Evolutionary conservation across 2,113 vertebrate species (phyloP).

Genomic region (Bombycilla garrulus): DNA sequence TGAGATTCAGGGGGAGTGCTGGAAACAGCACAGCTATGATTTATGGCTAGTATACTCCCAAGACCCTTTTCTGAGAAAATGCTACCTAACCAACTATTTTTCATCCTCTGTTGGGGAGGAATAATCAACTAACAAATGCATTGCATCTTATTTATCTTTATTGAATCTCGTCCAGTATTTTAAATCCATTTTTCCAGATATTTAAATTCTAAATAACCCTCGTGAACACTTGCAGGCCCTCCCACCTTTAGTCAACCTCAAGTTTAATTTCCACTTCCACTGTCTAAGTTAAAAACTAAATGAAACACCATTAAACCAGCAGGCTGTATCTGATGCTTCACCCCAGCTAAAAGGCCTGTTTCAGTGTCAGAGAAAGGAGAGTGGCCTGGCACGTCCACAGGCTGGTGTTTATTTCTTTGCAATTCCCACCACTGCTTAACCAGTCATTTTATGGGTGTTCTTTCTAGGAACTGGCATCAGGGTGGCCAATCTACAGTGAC

Average conservation of each 20-base stretch:
- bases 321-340: neutral
- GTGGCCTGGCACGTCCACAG: neutral
- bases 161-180: neutral
- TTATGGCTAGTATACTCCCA: neutral
- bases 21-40: neutral
- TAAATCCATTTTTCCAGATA: neutral
- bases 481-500: neutral
- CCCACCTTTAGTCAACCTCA: neutral
- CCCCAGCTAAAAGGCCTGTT: neutral
- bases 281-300: neutral
- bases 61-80: neutral
- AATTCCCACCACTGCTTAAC: neutral
- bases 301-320: neutral
- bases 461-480: neutral
- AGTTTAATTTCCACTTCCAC: neutral
- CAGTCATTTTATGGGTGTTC: neutral
- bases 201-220: neutral
- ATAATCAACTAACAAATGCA: neutral
- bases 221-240: neutral
- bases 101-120: neutral
- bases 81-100: neutral
- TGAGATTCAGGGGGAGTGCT: neutral
- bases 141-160: neutral
- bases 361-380: neutral
- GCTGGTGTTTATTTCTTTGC: neutral